Evolutionary conservation across 2,797 vertebrate genomes (phyloP).

Genomic region (Mus caroli): DNA sequence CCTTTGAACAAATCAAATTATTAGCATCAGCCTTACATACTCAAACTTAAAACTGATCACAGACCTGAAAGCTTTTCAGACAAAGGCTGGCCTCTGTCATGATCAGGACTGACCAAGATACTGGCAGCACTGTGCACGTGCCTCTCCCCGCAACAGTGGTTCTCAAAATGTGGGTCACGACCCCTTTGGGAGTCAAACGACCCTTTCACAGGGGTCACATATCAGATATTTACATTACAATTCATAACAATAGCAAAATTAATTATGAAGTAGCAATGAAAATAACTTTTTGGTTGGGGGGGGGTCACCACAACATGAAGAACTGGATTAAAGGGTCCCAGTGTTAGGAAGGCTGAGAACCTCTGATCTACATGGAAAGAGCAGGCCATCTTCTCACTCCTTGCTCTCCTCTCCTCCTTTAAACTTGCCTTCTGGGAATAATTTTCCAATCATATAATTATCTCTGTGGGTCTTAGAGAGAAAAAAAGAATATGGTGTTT

Average conservation of each 20-base stretch:
- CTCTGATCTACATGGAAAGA: not conserved
- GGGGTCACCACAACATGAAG: not conserved
- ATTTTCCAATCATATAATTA: constrained; percentile 74
- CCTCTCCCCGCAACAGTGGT: too few relatives aligned
- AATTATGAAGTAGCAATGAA: not conserved
- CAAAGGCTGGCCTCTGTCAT: not conserved
- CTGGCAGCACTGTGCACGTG: not conserved
- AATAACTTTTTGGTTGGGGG: not conserved
- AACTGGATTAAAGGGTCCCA: not conserved
- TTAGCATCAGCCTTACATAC: not conserved
- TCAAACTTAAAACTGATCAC: not conserved
- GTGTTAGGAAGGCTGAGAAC: not conserved
- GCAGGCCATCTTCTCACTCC: not conserved
- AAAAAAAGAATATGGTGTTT: constrained; percentile 65
- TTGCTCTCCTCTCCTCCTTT: constrained; percentile 46
- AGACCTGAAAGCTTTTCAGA: not conserved
- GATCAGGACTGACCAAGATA: not conserved
- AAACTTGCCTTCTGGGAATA: constrained; percentile 41
- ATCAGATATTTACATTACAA: not conserved
- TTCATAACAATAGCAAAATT: not conserved
- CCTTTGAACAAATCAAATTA: not conserved
- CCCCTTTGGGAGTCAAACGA: not conserved
- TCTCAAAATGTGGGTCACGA: too few relatives aligned
- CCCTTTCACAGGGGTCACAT: not conserved
- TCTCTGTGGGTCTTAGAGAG: constrained; percentile 56